Evolutionary conservation across 2,797 vertebrate species (phyloP).

Genomic region (Sebastes nivosus): DNA sequence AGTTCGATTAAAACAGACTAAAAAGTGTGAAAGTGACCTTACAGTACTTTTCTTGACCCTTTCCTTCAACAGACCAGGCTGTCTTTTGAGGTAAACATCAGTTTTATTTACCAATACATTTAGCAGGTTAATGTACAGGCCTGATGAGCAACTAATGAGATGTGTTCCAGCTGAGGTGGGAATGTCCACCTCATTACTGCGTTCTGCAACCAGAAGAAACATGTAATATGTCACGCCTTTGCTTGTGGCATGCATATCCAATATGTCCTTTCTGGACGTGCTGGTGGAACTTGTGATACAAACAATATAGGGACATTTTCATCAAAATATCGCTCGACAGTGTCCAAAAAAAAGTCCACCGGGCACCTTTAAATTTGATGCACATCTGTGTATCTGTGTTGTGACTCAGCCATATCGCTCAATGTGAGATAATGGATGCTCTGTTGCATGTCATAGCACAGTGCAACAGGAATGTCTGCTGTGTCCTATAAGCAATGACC

Average conservation of each 20-base stretch:
- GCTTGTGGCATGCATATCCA: neutral
- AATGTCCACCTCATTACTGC: neutral
- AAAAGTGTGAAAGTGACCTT: too few relatives aligned
- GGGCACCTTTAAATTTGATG: neutral
- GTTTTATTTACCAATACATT: neutral
- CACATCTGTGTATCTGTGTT: neutral
- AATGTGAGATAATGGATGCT: neutral
- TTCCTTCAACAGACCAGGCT: neutral
- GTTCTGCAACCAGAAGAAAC: neutral
- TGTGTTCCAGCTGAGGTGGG: neutral
- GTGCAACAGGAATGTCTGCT: slow-evolving; percentile 40
- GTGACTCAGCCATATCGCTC: neutral
- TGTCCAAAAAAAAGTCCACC: neutral
- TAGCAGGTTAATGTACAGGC: neutral
- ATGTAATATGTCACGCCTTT: neutral
- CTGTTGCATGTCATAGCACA: slow-evolving; percentile 27
- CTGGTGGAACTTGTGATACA: neutral
- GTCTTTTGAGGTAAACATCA: neutral
- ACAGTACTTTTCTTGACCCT: neutral
- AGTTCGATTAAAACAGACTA: too few relatives aligned
- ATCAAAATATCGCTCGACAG: neutral
- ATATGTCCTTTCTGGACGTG: neutral
- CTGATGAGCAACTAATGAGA: neutral
- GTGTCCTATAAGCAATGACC: slow-evolving; percentile 37
- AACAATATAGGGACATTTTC: neutral